Base-by-base conservation (phyloP, 2,797 vertebrate species). In the Melopsittacus undulatus region DNA sequence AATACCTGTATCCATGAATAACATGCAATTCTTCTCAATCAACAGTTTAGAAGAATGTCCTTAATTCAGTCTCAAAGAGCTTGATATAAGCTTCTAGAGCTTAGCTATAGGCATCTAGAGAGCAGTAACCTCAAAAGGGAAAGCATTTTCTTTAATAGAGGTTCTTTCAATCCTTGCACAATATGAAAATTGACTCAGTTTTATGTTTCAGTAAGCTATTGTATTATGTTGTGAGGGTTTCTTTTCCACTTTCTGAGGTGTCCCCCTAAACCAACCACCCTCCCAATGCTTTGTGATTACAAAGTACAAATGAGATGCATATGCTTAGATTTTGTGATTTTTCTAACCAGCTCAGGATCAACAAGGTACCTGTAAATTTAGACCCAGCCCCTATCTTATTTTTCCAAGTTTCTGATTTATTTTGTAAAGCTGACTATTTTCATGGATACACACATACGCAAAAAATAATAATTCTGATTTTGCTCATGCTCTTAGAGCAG, bases 181-280 rank as follows among this genome's bases (percentile, higher is more conserved):
- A 57, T 19, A 64, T 11, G 5, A 19, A 59, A 84, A 82, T 75
- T n/a, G 0, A 32, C 20, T 64, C 10, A 32, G 13, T 26, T 70
- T 29, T 77, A n/a, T 83, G 23, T 72, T 92, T 89, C 34, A 42
- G 57, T 34, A 51, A 70, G 11, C 14, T 59, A 12, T 68, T 86
- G 46, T 5, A 34, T 49, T 79, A 62, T 64, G 72, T 72, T 78
- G 27, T 49, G 48, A 5, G 3, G 1, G 0, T 2, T 4, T 11
- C 32, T 88, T 86, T 86, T 23, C 11, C 9, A 4, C 67, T 89
- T 62, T 87, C 42, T 87, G 26, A 64, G 32, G 12, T 45, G 38
- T 42, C 21, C 46, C 11, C 20, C 5, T 51, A 54, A 87, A 49
- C 29, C 11, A 66, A 36, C 9, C 5, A n/a, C 11, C 20, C 21